Evolutionary conservation across 2,113 vertebrate genomes (phyloP), one percentile per base, ranked within the genome.

Genomic region (Leucoraja erinaceus): DNA sequence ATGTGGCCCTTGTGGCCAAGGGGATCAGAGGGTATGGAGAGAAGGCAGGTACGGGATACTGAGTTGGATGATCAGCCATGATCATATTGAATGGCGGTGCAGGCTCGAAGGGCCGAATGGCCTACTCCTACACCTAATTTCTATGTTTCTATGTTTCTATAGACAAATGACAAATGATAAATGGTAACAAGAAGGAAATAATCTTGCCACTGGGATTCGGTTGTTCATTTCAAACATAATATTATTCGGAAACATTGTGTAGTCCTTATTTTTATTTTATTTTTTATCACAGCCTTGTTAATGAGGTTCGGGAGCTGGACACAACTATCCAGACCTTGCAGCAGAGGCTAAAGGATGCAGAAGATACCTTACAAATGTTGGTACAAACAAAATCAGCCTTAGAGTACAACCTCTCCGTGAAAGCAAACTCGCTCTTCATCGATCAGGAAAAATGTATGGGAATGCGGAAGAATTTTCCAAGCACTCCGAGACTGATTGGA

Each of bases 391-490:
- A 98, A 94, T 95, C 97, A 0, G 94, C 96, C 86, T 94, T 99
- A 95, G 97, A 99, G 94, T 96, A 99, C 0, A 98, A 99, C 92
- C 96, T 99, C 84, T 97, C 97, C 0, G 63, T 99, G 95, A 99
- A 99, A 94, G 97, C 97, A 94, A 98, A 98, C 94, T 97, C 98
- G 0, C 96, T 99, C 33, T 99, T 98, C 95, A 96, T 99, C 0
- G 98, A 99, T 94, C 97, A 98, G 95, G 98, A 99, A 93, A 98
- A 98, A 93, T 99, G 98, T 95, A 97, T 99, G 99, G 97, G 97
- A 90, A 98, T 98, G 96, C 96, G 97, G 74, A 98, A 96, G 95
- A 97, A 94, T 94, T 99, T 97, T 93, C 98, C 98, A 94, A 98
- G 96, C 95, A 97, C 97, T 0, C 95, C 95, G 0, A 96, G 97